A percentile compares a stretch with the other conserved stretches of the same genome.
These are phyloP conservation scores for Calephelis virginiensis DNA, from an alignment of 1,140 invertebrate species.

Conservation along the genomic window DNA sequence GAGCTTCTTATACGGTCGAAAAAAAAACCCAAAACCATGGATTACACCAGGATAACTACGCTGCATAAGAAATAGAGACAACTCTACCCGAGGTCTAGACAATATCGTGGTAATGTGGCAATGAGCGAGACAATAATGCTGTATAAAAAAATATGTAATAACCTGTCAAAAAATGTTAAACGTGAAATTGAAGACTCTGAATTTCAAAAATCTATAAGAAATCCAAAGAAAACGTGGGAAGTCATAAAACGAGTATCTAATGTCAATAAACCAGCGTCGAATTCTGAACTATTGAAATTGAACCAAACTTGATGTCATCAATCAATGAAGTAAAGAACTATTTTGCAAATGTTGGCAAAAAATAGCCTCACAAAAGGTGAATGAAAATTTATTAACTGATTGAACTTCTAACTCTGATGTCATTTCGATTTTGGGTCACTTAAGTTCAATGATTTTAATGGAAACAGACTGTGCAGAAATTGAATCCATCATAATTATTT, in stretches of 20 bases:
- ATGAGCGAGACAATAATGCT: background rate
- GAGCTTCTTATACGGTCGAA: too few relatives aligned
- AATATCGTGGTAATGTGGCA: background rate
- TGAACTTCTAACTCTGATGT: too few relatives aligned
- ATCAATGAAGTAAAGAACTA: background rate
- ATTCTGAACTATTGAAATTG: background rate
- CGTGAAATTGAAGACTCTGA: background rate
- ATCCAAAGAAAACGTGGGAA: constrained; percentile 2
- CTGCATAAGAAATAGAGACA: background rate
- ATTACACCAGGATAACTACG: too few relatives aligned
- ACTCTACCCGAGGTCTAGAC: background rate
- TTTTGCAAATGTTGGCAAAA: too few relatives aligned
- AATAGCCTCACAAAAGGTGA: too few relatives aligned
- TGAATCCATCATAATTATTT: background rate
- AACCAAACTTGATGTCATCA: background rate
- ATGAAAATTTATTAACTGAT: too few relatives aligned
- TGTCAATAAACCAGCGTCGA: background rate
- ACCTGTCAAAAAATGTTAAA: background rate
- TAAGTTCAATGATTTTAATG: background rate
- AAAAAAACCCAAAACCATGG: too few relatives aligned
- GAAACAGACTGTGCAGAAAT: background rate
- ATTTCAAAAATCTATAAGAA: background rate
- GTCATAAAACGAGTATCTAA: background rate
- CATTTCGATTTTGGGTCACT: too few relatives aligned
- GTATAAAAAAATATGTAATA: background rate